Evolutionary conservation across 2,113 vertebrate species (phyloP).

Genomic region (Struthidea cinerea): DNA sequence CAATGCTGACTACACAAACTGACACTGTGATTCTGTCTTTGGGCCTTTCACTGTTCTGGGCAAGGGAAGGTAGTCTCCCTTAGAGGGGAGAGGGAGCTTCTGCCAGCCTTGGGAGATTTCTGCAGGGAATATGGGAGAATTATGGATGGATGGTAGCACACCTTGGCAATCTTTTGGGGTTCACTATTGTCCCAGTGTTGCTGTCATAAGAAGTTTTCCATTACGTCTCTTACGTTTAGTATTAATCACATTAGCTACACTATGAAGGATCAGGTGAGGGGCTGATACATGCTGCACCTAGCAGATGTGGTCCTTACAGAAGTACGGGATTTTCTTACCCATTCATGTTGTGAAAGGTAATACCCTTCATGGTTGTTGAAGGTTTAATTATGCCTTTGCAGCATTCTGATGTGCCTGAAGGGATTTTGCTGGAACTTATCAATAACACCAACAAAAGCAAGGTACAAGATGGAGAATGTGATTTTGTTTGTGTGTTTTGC

Average conservation of each 20-base stretch:
- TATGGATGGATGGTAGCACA: neutral
- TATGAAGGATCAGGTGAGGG: neutral
- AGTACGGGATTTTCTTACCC: neutral
- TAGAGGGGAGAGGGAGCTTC: neutral
- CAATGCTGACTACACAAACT: neutral
- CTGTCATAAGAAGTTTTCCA: neutral
- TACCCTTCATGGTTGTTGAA: neutral
- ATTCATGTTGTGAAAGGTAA: neutral
- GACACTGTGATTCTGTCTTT: neutral
- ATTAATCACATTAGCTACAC: neutral
- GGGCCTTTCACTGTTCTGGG: neutral
- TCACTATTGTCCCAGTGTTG: neutral
- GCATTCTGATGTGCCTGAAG: neutral
- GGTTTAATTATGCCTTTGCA: conserved; percentile 9
- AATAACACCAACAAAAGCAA: neutral
- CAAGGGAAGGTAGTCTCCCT: neutral
- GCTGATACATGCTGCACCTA: neutral
- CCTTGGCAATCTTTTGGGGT: neutral
- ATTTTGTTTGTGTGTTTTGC: neutral
- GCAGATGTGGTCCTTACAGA: neutral
- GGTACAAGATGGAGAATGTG: neutral
- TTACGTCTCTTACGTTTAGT: neutral
- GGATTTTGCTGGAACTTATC: neutral
- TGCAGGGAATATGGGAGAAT: neutral
- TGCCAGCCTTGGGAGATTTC: neutral